Evolutionary conservation across 2,113 vertebrate species (phyloP).

Genomic region (Arothron firmamentum): DNA sequence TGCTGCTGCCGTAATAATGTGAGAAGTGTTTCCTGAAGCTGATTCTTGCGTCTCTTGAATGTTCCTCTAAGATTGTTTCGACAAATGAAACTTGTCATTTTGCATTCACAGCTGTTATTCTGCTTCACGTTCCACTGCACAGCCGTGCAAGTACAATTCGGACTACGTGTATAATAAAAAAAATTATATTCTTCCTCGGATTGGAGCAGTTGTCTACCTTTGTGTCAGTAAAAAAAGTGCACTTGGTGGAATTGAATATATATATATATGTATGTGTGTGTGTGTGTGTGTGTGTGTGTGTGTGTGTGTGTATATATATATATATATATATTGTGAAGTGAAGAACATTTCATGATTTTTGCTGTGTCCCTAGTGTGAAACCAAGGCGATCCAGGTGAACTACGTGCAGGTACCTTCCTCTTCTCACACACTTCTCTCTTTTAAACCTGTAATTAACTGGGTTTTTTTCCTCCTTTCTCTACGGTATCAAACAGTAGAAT

Average conservation of each 20-base stretch:
- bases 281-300: too few species aligned
- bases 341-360: too few species aligned
- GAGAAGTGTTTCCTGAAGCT: conserved; percentile 24
- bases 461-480: too few species aligned
- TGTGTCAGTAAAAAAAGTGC: too few species aligned
- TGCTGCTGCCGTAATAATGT: conserved; percentile 31
- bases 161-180: conserved; percentile 28
- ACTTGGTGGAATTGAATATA: too few species aligned
- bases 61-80: conserved; percentile 4
- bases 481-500: too few species aligned
- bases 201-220: too few species aligned
- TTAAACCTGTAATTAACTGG: neutral
- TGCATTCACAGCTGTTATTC: conserved; percentile 14
- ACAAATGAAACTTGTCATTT: too few species aligned
- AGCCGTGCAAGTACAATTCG: conserved; percentile 34
- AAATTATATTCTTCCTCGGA: neutral
- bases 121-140: conserved; percentile 19
- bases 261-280: too few species aligned
- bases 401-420: neutral
- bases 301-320: too few species aligned
- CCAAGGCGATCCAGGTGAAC: neutral
- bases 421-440: neutral
- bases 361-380: too few species aligned
- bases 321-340: too few species aligned
- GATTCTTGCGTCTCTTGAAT: conserved; percentile 3